Evolutionary conservation across 2,113 vertebrate species (phyloP).

Genomic region (Papio anubis): DNA sequence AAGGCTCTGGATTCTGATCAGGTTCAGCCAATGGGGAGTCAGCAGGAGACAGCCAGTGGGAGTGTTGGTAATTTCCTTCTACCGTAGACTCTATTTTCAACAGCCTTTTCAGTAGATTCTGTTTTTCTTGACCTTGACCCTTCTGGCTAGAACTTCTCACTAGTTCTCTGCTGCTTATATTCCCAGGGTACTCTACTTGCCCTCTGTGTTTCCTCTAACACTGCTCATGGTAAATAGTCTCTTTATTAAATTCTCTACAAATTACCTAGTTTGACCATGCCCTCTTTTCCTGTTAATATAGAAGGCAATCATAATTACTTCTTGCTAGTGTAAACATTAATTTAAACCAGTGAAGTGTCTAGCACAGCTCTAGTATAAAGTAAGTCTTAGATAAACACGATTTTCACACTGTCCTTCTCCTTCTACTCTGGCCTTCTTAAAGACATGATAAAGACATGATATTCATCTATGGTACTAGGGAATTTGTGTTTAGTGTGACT

Average conservation of each 20-base stretch:
- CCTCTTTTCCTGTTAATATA: background rate
- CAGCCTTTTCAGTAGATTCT: background rate
- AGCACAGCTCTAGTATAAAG: background rate
- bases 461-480: background rate
- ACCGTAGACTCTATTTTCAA: background rate
- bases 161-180: background rate
- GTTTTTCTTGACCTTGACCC: background rate
- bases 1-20: background rate
- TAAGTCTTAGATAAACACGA: background rate
- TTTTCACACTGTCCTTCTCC: background rate
- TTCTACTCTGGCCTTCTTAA: background rate
- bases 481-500: background rate
- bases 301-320: background rate
- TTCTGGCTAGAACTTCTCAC: background rate
- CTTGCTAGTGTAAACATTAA: background rate
- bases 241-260: conserved; percentile 16
- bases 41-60: background rate
- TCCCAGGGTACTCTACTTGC: background rate
- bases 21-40: background rate
- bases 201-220: background rate
- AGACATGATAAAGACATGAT: background rate
- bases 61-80: background rate
- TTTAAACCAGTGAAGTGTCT: background rate
- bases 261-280: background rate
- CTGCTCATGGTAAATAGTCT: background rate